Evolutionary conservation across 2,113 vertebrate species (phyloP).

Genomic region (Mola mola): DNA sequence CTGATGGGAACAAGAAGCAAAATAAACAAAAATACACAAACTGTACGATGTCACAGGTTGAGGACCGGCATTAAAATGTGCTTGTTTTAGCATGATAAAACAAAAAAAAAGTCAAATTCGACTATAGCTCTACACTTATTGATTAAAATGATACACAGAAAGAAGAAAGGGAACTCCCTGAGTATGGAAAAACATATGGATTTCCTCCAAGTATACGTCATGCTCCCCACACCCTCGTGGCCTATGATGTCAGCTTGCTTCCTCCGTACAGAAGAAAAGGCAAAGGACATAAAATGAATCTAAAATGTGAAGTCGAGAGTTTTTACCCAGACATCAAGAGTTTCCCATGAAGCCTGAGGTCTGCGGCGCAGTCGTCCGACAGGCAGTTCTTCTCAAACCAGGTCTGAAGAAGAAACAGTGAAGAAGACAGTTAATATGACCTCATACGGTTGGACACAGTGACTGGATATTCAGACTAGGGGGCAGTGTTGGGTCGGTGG

Average conservation of each 20-base stretch:
- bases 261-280: constrained; percentile 32
- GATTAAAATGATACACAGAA: constrained; percentile 42
- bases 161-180: constrained; percentile 66
- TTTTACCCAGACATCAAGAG: constrained; percentile 91
- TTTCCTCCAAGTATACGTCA: constrained; percentile 77
- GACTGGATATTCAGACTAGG: constrained; percentile 55
- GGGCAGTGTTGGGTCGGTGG: constrained; percentile 69
- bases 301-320: constrained; percentile 19
- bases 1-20: constrained; percentile 57
- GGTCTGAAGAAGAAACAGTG: constrained; percentile 83
- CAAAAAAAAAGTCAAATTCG: too few relatives aligned
- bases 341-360: constrained; percentile 90
- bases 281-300: constrained; percentile 25
- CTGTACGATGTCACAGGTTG: neutral
- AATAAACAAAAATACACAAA: constrained; percentile 14
- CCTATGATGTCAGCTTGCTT: constrained; percentile 69
- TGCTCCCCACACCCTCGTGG: constrained; percentile 73
- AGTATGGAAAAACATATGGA: constrained; percentile 74
- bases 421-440: constrained; percentile 64
- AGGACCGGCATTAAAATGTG: neutral
- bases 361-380: constrained; percentile 95
- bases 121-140: too few relatives aligned
- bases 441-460: constrained; percentile 40
- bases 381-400: constrained; percentile 97
- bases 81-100: neutral